Evolutionary conservation across 2,113 vertebrate genomes (phyloP), one percentile per base, ranked within the genome.

Genomic region (Hepsetus odoe): DNA sequence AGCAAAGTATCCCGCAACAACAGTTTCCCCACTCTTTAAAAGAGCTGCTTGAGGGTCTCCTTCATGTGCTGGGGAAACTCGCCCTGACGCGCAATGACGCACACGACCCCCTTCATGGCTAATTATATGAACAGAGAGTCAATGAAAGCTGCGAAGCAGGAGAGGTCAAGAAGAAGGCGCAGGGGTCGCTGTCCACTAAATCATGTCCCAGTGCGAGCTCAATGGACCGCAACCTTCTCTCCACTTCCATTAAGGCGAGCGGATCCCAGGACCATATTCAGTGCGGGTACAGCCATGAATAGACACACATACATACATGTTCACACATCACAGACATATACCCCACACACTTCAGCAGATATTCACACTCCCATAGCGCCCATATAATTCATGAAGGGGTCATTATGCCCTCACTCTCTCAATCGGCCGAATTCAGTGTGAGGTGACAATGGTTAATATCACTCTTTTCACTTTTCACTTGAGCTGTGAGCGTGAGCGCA

Each of bases 11-110:
- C 51, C 24, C n/a, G 9, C 22, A 10, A 55, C 22, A n/a, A n/a
- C 2, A 8, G 44, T 46, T n/a, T 20, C 35, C 56, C 49, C 20
- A 55, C 30, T 74, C 77, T 80, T 74, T 58, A 67, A 67, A 80
- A 62, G 55, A 40, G 12, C 16, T 55, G 72, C 24, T 22, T 38
- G 56, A 62, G 72, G 28, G 28, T 58, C 53, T 38, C 35, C 49
- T 32, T 20, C 14, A 24, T 26, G 59, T 40, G 44, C 12, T 33
- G n/a, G 74, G 42, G 24, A 72, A 72, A 35, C 46, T 46, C 65
- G 55, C 51, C 61, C 12, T 71, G 66, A 53, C 30, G 66, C 71
- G 59, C 75, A 74, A 76, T 83, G 81, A 83, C 14, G 14, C 11
- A 38, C 7, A 76, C 56, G 66, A 76, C 58, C 64, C 42, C 28